Conservation (phyloP, 2,797 vertebrate species). For the Siniperca obscura region DNA sequence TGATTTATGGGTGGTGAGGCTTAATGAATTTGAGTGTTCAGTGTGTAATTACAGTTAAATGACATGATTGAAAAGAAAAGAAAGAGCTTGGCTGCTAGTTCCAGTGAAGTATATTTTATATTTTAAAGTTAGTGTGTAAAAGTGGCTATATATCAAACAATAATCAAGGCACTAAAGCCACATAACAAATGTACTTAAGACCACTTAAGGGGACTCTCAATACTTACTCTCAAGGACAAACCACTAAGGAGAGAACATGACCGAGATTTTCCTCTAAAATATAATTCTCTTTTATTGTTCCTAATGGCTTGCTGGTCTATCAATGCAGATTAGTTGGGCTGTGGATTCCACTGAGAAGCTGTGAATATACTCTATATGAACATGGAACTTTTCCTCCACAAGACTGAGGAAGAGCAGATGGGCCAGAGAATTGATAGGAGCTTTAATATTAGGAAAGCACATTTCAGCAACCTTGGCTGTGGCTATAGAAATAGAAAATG, state of each 20-base stretch:
- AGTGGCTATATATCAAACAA: conserved; percentile 22
- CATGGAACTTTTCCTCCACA: background rate
- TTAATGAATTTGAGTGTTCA: conserved; percentile 42
- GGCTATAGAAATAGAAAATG: background rate
- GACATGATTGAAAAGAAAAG: conserved; percentile 19
- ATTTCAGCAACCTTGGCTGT: background rate
- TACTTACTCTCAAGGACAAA: conserved; percentile 38
- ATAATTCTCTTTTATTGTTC: conserved; percentile 20
- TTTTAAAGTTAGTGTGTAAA: conserved; percentile 1
- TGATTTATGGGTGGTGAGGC: conserved; percentile 34
- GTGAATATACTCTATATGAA: background rate
- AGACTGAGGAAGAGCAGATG: background rate
- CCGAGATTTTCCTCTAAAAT: conserved; percentile 18
- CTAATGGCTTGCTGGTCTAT: conserved; percentile 18
- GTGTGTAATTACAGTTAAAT: conserved; percentile 51
- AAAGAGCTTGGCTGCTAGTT: background rate
- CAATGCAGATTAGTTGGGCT: conserved; percentile 18
- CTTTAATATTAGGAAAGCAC: background rate
- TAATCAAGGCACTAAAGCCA: conserved; percentile 24
- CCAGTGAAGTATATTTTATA: conserved; percentile 2
- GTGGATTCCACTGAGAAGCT: conserved; percentile 12
- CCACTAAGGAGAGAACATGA: conserved; percentile 30
- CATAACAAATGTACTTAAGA: conserved; percentile 33
- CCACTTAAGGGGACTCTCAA: conserved; percentile 9
- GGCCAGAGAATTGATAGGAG: background rate